These are phyloP conservation scores for Myotis vivesi DNA, from an alignment of 2,797 vertebrate species.

Conservation along the genomic window DNA sequence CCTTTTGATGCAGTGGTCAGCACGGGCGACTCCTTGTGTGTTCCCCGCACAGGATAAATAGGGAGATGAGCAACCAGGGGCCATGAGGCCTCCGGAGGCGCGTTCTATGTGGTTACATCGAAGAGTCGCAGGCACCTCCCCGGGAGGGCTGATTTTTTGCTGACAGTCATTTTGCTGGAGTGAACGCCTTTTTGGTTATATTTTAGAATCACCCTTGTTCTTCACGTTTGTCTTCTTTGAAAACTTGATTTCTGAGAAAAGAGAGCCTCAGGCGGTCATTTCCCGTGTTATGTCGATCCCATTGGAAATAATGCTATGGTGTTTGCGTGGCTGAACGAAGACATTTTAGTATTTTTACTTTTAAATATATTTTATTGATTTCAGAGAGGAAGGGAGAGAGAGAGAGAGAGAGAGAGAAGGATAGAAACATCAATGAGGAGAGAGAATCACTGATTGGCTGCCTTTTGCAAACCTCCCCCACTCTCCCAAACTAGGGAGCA, in stretches of 20 bases:
- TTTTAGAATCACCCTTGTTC: conserved; percentile 42
- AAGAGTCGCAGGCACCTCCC: conserved; percentile 14
- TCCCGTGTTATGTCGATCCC: not conserved
- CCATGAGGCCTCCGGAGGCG: conserved; percentile 59
- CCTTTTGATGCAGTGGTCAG: conserved; percentile 38
- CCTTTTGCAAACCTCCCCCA: too few relatives aligned
- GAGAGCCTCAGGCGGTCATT: conserved; percentile 11
- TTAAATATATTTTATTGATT: too few relatives aligned
- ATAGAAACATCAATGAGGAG: too few relatives aligned
- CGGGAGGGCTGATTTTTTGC: conserved; percentile 12
- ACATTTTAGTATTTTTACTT: not conserved
- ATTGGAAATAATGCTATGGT: conserved; percentile 9
- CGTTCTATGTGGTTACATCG: conserved; percentile 46
- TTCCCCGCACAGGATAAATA: conserved; percentile 54
- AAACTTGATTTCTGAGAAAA: conserved; percentile 42
- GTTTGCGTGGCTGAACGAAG: not conserved
- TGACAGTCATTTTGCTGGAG: conserved; percentile 52
- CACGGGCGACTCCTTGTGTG: conserved; percentile 29
- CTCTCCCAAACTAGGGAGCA: too few relatives aligned
- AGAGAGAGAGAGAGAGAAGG: too few relatives aligned
- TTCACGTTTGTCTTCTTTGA: conserved; percentile 53
- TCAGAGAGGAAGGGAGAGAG: too few relatives aligned
- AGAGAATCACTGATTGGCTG: too few relatives aligned
- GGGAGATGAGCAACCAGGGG: conserved; percentile 37
- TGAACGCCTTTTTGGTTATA: conserved; percentile 27